Evolutionary conservation across 1,140 invertebrate genomes (phyloP).

Genomic region (Amphibalanus amphitrite): DNA sequence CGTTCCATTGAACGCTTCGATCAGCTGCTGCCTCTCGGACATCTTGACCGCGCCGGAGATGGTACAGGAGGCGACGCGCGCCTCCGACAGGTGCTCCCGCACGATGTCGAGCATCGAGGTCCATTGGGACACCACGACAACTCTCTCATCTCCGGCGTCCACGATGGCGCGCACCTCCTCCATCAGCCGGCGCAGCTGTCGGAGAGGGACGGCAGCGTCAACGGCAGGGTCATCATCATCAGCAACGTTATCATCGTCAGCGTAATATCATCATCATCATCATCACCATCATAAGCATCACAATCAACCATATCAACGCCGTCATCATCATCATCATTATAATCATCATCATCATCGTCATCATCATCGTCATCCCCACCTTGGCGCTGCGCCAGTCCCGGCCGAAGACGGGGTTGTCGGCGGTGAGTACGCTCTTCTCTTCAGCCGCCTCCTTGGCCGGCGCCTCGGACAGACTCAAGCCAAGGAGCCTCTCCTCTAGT

Average conservation of each 20-base stretch:
- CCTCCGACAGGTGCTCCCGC: slow-evolving; percentile 34
- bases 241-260: no score
- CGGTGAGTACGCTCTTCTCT: neutral
- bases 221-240: no score
- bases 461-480: no score
- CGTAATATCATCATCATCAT: no score
- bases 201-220: no score
- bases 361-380: no score
- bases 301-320: no score
- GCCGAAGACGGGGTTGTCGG: neutral
- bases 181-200: neutral
- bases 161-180: neutral
- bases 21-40: slow-evolving; percentile 36
- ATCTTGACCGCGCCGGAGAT: slow-evolving; percentile 22
- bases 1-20: slow-evolving; percentile 46
- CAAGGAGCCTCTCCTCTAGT: no score
- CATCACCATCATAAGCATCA: no score
- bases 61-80: slow-evolving; percentile 21
- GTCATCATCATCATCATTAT: no score
- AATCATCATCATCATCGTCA: no score
- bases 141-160: slow-evolving; percentile 35
- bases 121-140: slow-evolving; percentile 79
- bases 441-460: no score
- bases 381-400: neutral
- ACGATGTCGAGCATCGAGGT: slow-evolving; percentile 52